phyloP scores from a whole-genome alignment of 2,888 invertebrate species.

The Tetrapedia diversipes region DNA sequence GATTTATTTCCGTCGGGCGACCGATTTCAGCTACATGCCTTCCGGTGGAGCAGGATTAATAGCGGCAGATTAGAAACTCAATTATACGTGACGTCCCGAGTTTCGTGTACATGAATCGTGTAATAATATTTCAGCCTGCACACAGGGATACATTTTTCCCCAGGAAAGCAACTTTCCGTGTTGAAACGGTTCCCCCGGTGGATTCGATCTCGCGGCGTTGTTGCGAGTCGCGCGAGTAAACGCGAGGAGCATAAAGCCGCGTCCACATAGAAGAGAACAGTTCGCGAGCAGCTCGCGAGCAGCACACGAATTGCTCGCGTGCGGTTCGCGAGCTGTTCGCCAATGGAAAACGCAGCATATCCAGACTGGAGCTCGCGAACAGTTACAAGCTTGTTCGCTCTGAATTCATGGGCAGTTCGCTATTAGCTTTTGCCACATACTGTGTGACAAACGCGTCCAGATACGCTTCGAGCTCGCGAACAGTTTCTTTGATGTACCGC shows the following conservation, averaged over 20 bases:
- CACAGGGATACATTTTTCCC: conserved; percentile 38
- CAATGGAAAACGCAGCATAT: too few species aligned
- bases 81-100: conserved; percentile 61
- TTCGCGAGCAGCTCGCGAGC: not conserved
- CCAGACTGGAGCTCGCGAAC: too few species aligned
- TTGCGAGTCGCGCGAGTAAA: not conserved
- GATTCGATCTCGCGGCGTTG: not conserved
- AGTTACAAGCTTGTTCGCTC: too few species aligned
- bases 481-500: too few species aligned
- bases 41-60: conserved; percentile 58
- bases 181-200: conserved; percentile 18
- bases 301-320: too few species aligned
- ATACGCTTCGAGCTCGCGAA: too few species aligned
- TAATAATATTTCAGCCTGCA: conserved; percentile 53
- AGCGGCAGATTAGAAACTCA: conserved; percentile 67
- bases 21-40: conserved; percentile 60
- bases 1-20: conserved; percentile 63
- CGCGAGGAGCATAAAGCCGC: not conserved
- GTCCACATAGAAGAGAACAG: not conserved
- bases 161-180: conserved; percentile 24
- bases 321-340: too few species aligned
- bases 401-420: too few species aligned
- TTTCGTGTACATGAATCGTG: conserved; percentile 45
- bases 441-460: too few species aligned
- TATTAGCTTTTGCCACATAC: too few species aligned